These are phyloP conservation scores for Aldrovandia affinis DNA, from an alignment of 2,797 vertebrate species.

Conservation along the genomic window DNA sequence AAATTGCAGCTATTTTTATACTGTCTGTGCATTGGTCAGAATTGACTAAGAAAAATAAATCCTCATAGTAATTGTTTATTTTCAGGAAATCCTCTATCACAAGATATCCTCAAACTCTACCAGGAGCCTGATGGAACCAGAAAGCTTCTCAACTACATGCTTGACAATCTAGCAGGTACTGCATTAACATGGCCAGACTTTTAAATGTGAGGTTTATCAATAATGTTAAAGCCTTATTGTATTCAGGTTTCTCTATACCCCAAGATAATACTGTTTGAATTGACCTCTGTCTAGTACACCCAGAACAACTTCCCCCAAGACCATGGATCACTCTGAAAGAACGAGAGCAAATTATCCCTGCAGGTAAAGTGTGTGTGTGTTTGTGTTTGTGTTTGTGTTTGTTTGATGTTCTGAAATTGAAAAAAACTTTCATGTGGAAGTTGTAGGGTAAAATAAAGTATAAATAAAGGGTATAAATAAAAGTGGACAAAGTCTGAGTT, in stretches of 20 bases:
- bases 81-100: slow-evolving; percentile 97
- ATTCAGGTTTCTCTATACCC: background rate
- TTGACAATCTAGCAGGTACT: slow-evolving; percentile 98
- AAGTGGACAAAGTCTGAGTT: too few relatives aligned
- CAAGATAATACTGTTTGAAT: background rate
- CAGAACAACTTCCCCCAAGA: slow-evolving; percentile 97
- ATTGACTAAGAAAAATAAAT: background rate
- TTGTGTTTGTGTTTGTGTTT: background rate
- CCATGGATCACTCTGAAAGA: slow-evolving; percentile 98
- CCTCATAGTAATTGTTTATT: slow-evolving; percentile 7
- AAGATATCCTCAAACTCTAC: slow-evolving; percentile 97
- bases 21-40: background rate
- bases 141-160: slow-evolving; percentile 99
- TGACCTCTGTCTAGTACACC: slow-evolving; percentile 81
- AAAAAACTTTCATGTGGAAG: too few relatives aligned
- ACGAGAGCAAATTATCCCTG: slow-evolving; percentile 90
- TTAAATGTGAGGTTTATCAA: background rate
- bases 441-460: too few relatives aligned
- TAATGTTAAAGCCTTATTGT: background rate
- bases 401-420: background rate
- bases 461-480: too few relatives aligned
- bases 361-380: slow-evolving; percentile 75
- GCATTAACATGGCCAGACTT: background rate
- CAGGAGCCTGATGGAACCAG: slow-evolving; percentile 96
- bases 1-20: background rate